These are phyloP conservation scores for Odontamblyopus rebecca DNA, from an alignment of 2,797 vertebrate genomes.

Conservation along the genomic window DNA sequence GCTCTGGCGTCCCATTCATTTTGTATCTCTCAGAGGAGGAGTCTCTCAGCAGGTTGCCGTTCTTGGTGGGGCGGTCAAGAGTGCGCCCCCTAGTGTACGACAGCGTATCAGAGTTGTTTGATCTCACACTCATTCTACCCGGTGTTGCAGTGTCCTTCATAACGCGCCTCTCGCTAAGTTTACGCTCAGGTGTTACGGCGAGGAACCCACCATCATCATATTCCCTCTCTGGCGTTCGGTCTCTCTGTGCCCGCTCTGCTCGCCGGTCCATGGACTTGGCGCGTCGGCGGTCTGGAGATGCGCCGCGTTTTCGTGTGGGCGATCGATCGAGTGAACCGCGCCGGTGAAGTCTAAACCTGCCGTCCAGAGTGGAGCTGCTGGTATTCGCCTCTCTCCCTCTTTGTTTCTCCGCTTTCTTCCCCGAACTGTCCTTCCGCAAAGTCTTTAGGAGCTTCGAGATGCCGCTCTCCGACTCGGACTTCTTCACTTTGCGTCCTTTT, in stretches of 20 bases:
- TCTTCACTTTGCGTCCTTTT: conserved; percentile 77
- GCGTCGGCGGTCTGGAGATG: conserved; percentile 83
- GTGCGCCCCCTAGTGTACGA: conserved; percentile 73
- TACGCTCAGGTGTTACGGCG: conserved; percentile 71
- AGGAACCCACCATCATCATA: conserved; percentile 76
- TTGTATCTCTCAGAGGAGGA: conserved; percentile 78
- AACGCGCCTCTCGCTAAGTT: conserved; percentile 61
- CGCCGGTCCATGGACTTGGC: conserved; percentile 83
- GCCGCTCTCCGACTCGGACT: conserved; percentile 82
- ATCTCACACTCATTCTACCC: conserved; percentile 61
- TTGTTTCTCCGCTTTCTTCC: conserved; percentile 80
- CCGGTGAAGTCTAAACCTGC: conserved; percentile 63
- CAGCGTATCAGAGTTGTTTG: conserved; percentile 56
- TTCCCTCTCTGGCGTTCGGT: conserved; percentile 84
- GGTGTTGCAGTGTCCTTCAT: conserved; percentile 66
- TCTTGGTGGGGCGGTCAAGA: conserved; percentile 78
- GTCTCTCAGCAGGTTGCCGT: conserved; percentile 79
- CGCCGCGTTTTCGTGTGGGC: conserved; percentile 76
- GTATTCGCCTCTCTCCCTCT: conserved; percentile 71
- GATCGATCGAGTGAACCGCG: conserved; percentile 89
- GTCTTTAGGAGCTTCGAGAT: conserved; percentile 83
- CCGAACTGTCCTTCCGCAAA: conserved; percentile 80
- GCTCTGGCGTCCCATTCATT: conserved; percentile 71
- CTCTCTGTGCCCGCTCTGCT: conserved; percentile 71
- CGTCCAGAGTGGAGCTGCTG: conserved; percentile 69